phyloP scores from a whole-genome alignment of 1,140 invertebrate genomes.

The Leguminivora glycinivorella region DNA sequence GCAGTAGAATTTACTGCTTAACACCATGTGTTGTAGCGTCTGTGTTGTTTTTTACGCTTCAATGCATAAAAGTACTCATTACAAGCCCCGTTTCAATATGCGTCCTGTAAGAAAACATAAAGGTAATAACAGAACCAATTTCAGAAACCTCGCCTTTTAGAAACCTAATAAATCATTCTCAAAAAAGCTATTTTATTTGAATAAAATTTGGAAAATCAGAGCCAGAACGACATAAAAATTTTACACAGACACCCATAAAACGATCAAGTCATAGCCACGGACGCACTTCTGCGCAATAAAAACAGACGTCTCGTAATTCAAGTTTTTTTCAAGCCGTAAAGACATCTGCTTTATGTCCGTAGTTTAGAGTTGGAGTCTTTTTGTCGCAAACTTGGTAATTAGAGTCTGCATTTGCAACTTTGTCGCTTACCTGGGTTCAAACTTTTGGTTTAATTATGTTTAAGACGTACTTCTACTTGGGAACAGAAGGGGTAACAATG shows the following conservation, averaged over 20 bases:
- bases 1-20: no score
- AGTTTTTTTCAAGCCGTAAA: slow-evolving; percentile 33
- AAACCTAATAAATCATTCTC: neutral
- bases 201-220: slow-evolving; percentile 13
- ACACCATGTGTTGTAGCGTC: no score
- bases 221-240: slow-evolving; percentile 37
- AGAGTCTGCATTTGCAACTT: slow-evolving; percentile 6
- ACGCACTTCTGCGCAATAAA: slow-evolving; percentile 47
- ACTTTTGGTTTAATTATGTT: neutral
- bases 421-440: slow-evolving; percentile 4
- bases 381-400: neutral
- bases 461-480: neutral
- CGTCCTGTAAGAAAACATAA: no score
- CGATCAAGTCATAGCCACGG: slow-evolving; percentile 45
- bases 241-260: slow-evolving; percentile 44
- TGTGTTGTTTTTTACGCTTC: no score
- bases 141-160: neutral
- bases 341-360: slow-evolving; percentile 27
- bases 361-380: slow-evolving; percentile 11
- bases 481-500: neutral
- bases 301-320: slow-evolving; percentile 41
- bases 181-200: neutral
- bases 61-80: no score
- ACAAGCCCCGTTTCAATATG: no score
- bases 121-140: no score